Evolutionary conservation across 2,113 vertebrate genomes (phyloP).

Genomic region (Neomonachus schauinslandi): DNA sequence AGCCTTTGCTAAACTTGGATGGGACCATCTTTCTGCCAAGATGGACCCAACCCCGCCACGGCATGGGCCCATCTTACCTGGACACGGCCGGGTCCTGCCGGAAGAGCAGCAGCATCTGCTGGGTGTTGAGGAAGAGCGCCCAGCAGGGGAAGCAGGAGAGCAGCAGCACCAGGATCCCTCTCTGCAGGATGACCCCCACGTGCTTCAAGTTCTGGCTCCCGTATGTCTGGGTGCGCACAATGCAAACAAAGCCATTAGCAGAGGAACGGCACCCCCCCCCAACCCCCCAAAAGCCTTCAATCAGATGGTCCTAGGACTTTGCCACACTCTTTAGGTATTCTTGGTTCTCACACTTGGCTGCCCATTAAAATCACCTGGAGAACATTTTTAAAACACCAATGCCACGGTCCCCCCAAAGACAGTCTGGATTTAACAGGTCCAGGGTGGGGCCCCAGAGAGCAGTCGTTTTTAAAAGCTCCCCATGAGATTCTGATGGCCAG

Average conservation of each 20-base stretch:
- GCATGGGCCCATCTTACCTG: constrained; percentile 84
- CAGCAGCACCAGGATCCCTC: constrained; percentile 90
- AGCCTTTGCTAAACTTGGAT: background rate
- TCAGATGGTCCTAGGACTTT: background rate
- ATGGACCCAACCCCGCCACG: accelerated
- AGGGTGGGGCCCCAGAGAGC: background rate
- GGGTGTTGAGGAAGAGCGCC: constrained; percentile 93
- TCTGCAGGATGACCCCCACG: constrained; percentile 94
- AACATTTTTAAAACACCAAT: background rate
- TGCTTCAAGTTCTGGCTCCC: constrained; percentile 93
- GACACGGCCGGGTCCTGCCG: constrained; percentile 91
- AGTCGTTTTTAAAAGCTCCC: background rate
- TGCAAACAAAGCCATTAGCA: background rate
- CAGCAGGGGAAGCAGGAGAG: constrained; percentile 95
- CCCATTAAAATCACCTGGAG: background rate
- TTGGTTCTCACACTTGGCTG: background rate
- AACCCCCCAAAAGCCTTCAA: background rate
- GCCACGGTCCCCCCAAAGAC: background rate
- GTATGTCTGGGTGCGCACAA: constrained; percentile 87
- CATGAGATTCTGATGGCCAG: background rate
- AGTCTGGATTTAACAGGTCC: background rate
- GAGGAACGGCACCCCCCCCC: accelerated
- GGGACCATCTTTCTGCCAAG: background rate
- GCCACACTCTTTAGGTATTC: background rate
- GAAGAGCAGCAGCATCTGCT: constrained; percentile 89